phyloP scores from a whole-genome alignment of 1,140 invertebrate species.

The Lerema accius region DNA sequence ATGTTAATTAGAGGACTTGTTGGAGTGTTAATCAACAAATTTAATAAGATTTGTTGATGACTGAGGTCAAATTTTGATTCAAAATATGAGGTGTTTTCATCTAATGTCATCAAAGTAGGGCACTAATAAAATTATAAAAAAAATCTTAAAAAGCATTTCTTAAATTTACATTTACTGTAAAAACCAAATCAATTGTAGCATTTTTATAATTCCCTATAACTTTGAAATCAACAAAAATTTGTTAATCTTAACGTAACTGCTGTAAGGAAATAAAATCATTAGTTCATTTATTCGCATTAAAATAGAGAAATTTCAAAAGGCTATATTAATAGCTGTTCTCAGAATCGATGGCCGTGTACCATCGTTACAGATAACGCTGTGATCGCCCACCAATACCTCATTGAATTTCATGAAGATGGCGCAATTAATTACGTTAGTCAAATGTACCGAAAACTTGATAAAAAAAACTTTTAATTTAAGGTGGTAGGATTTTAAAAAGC shows the following conservation, averaged over 20 bases:
- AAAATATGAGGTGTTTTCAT: too few species aligned
- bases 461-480: constrained; percentile 25
- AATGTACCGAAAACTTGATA: constrained; percentile 34
- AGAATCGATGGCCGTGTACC: constrained; percentile 6
- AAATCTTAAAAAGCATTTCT: too few species aligned
- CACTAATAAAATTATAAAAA: too few species aligned
- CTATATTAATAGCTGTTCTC: constrained; percentile 24
- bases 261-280: too few species aligned
- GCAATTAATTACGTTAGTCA: constrained; percentile 29
- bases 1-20: constrained; percentile 47
- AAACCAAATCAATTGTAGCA: too few species aligned
- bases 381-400: constrained; percentile 20
- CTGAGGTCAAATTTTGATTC: too few species aligned
- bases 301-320: constrained; percentile 8
- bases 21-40: constrained; percentile 49
- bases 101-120: too few species aligned
- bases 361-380: constrained; percentile 25
- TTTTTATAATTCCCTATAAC: too few species aligned
- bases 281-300: constrained; percentile 4
- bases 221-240: too few species aligned
- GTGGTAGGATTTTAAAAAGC: too few species aligned
- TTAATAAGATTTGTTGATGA: constrained; percentile 40
- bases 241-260: too few species aligned
- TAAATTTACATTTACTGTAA: too few species aligned
- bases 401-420: constrained; percentile 31